phyloP scores from a whole-genome alignment of 2,888 invertebrate genomes.

The Euproctis similis region DNA sequence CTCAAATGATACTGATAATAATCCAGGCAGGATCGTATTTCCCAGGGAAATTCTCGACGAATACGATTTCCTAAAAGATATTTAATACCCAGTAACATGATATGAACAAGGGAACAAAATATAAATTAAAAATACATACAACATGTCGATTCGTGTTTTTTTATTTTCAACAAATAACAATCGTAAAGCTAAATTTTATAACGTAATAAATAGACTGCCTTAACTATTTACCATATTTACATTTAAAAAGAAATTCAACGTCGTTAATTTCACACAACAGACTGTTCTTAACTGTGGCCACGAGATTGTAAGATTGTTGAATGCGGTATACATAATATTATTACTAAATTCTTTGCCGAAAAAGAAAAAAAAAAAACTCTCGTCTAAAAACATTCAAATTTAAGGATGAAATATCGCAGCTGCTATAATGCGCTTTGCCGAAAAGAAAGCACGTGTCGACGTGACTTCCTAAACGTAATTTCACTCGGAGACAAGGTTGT shows the following conservation, averaged over 20 bases:
- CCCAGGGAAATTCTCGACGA: slow-evolving; percentile 29
- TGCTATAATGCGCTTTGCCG: slow-evolving; percentile 31
- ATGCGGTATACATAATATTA: too few species aligned
- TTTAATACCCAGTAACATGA: slow-evolving; percentile 8
- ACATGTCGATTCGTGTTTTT: slow-evolving; percentile 25
- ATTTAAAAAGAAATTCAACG: slow-evolving; percentile 70
- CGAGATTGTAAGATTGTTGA: slow-evolving; percentile 7
- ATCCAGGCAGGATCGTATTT: slow-evolving; percentile 43
- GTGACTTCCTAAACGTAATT: slow-evolving; percentile 33
- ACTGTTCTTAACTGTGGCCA: slow-evolving; percentile 13
- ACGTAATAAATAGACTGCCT: slow-evolving; percentile 61
- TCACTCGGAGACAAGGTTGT: slow-evolving; percentile 16
- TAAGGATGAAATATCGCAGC: slow-evolving; percentile 26
- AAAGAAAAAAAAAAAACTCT: too few species aligned
- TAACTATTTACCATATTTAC: slow-evolving; percentile 55
- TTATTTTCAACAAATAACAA: slow-evolving; percentile 51
- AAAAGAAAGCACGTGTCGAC: slow-evolving; percentile 48
- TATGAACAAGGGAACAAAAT: slow-evolving; percentile 5
- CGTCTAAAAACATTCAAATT: too few species aligned
- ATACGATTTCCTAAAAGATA: slow-evolving; percentile 18
- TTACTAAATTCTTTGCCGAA: too few species aligned
- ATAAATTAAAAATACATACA: slow-evolving; percentile 17
- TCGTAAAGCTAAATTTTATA: slow-evolving; percentile 39
- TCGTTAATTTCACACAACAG: slow-evolving; percentile 26
- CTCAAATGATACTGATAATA: slow-evolving; percentile 40